phyloP scores from a whole-genome alignment of 2,888 invertebrate genomes.

The Galerucella nymphaeae region DNA sequence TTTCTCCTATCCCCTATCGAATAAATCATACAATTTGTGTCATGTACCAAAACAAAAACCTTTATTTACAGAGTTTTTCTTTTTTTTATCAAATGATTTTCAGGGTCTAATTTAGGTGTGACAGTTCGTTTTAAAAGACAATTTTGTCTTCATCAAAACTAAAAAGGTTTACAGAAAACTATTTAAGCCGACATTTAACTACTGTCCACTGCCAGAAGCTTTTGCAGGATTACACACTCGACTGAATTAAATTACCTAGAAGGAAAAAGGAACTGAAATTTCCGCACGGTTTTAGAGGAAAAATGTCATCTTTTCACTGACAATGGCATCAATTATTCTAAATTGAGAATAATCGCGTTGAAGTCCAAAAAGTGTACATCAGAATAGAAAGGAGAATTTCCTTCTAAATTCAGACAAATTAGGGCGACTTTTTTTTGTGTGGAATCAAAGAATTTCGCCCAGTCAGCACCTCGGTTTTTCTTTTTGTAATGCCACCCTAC shows the following conservation, averaged over 20 bases:
- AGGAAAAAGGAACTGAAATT: neutral
- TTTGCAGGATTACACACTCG: neutral
- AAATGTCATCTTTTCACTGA: neutral
- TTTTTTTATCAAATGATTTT: no score
- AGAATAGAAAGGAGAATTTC: neutral
- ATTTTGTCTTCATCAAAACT: no score
- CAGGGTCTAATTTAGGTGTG: no score
- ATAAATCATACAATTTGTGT: no score
- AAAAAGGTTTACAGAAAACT: neutral
- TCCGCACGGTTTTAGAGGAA: neutral
- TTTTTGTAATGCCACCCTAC: neutral
- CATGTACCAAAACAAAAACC: no score
- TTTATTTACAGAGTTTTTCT: no score
- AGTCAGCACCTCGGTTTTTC: slow-evolving; percentile 7
- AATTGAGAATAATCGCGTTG: slow-evolving; percentile 13
- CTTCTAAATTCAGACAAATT: slow-evolving; percentile 6
- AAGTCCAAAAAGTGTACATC: neutral
- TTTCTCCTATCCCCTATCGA: no score
- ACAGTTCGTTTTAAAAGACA: no score
- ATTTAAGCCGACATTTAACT: neutral
- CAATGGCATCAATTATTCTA: slow-evolving; percentile 11
- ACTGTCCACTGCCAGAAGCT: neutral
- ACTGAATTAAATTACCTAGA: neutral
- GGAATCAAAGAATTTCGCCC: slow-evolving; percentile 13
- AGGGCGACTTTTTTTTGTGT: neutral